phyloP scores from a whole-genome alignment of 2,888 invertebrate genomes.

The Pachymerium ferrugineum region DNA sequence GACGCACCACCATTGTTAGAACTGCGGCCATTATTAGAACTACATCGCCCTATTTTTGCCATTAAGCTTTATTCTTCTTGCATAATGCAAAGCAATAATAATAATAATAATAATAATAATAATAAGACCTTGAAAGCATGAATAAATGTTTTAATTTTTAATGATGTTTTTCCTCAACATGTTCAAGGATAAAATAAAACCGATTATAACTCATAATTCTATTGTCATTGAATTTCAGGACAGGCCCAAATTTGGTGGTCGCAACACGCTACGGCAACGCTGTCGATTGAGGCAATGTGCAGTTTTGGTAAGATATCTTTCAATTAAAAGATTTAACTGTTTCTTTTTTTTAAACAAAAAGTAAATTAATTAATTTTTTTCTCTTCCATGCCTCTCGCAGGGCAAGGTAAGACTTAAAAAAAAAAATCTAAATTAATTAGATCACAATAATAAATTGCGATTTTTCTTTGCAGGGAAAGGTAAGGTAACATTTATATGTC shows the following conservation, averaged over 20 bases:
- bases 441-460: neutral
- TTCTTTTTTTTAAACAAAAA: neutral
- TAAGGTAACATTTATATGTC: neutral
- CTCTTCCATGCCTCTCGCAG: neutral
- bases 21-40: too few species aligned
- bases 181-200: too few species aligned
- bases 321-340: neutral
- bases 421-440: neutral
- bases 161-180: too few species aligned
- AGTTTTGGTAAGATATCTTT: conserved; percentile 29
- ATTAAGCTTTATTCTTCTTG: too few species aligned
- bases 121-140: too few species aligned
- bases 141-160: too few species aligned
- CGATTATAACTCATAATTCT: neutral
- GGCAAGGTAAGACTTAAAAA: neutral
- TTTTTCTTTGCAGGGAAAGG: neutral
- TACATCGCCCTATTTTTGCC: too few species aligned
- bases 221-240: neutral
- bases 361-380: neutral
- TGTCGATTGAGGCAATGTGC: conserved; percentile 31
- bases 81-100: too few species aligned
- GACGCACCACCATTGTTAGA: too few species aligned
- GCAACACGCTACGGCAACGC: conserved; percentile 30
- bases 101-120: too few species aligned
- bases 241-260: conserved; percentile 32